Evolutionary conservation across 1,140 invertebrate species (phyloP), one percentile per base, ranked within the genome.

Genomic region (Drosophila elegans): DNA sequence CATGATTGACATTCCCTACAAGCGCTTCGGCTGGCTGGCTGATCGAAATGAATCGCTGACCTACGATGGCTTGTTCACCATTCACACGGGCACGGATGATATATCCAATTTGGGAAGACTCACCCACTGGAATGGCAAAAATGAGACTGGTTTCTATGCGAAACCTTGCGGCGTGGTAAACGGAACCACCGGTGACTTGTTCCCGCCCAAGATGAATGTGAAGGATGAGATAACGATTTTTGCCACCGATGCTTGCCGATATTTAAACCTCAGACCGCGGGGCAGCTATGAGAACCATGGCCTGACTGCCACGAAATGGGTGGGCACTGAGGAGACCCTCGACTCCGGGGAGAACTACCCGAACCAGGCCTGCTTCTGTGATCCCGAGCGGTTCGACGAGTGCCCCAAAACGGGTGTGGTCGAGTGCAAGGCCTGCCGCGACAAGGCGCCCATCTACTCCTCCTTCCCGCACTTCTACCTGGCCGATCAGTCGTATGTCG

Each of bases 391-490:
- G 0, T 12, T 76, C 5, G 69, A 89, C 1, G 94, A 94, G 5
- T 94, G 93, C 21, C 92, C 92, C 36, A 92, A 92, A 67, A 91
- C 90, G 34, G 95, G 95, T 2, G 93, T 94, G 0, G 93, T 96
- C 63, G 95, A 96, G 89, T 95, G 96, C 44, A 95, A 95, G 3
- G 92, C 93, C 10, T 96, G 96, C 61, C 94, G 95, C 76, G 95
- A 93, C 78, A 95, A 95, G 38, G 95, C 96, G 10, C 97, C 97
- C 0, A 95, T 96, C 1, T 97, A 96, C 80, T 93, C 97, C 27
- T 97, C 97, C 6, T 95, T 96, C 63, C 97, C 97, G 0, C 97
- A 98, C 92, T 98, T 98, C 93, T 96, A 96, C 86, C 92, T 96
- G 64, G 97, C 95, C 1, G 97, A 98, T 92, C 92, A 94, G 0